Conservation (phyloP, 64 coral and sea anemone genomes). For the Anthopleura sola region DNA sequence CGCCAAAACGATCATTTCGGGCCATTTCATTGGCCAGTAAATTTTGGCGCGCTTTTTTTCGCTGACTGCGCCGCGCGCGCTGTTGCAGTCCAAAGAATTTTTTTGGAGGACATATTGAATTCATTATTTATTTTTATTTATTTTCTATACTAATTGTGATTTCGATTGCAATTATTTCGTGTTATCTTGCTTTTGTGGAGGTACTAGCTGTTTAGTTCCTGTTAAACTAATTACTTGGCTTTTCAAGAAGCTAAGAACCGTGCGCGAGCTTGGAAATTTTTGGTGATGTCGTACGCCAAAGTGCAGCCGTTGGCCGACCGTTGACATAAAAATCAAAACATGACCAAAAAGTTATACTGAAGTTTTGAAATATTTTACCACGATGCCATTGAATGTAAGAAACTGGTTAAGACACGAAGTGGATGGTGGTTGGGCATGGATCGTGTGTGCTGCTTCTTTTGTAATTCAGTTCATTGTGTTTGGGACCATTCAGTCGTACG, state of each 20-base stretch:
- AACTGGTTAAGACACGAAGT: conserved; percentile 30
- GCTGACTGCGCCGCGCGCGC: not conserved
- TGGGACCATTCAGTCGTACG: conserved; percentile 85
- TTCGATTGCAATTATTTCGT: no score
- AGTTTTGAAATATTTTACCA: not conserved
- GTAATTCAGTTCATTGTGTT: conserved; percentile 59
- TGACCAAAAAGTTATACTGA: not conserved
- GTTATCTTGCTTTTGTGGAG: no score
- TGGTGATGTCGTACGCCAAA: not conserved
- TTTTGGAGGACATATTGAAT: no score
- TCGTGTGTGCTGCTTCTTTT: conserved; percentile 77
- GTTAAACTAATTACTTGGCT: no score
- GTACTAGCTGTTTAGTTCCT: no score
- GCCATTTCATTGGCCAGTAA: not conserved
- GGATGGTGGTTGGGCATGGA: conserved; percentile 80
- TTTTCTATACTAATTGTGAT: no score
- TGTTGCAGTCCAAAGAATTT: no score
- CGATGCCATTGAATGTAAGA: not conserved
- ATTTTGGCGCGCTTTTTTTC: not conserved
- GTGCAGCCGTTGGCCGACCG: not conserved
- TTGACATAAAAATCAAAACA: not conserved
- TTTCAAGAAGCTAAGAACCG: no score
- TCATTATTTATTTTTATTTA: no score
- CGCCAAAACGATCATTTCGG: not conserved
- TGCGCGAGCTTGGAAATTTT: no score